These are phyloP conservation scores for Poecilia velifera DNA, from an alignment of 2,797 vertebrate species.

Conservation along the genomic window DNA sequence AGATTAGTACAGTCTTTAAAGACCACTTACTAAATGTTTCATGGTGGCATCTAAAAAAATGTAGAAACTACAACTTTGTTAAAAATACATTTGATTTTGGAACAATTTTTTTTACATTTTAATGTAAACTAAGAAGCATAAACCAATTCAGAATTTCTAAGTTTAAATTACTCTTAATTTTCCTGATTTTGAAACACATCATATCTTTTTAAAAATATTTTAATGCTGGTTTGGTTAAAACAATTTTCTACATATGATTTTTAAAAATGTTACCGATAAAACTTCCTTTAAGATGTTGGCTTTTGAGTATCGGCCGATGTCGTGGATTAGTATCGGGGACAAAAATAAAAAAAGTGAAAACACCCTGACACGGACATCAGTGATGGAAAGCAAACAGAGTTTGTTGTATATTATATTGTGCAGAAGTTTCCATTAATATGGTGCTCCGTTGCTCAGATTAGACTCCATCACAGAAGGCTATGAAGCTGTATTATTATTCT, in stretches of 20 bases:
- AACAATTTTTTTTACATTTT: background rate
- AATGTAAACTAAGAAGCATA: background rate
- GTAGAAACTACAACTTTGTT: background rate
- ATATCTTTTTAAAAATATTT: background rate
- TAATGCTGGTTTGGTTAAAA: background rate
- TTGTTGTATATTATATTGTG: background rate
- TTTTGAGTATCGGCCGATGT: background rate
- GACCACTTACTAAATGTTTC: background rate
- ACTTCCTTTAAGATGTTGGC: background rate
- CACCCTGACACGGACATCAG: background rate
- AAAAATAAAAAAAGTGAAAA: background rate
- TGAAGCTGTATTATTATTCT: conserved; percentile 3
- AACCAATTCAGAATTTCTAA: background rate
- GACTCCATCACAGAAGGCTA: background rate
- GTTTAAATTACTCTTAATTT: background rate
- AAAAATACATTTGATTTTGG: background rate
- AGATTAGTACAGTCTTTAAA: background rate
- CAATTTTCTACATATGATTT: background rate
- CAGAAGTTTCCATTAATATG: background rate
- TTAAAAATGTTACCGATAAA: background rate
- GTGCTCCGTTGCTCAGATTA: conserved; percentile 6
- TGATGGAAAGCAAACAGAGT: background rate
- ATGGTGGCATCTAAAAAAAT: background rate
- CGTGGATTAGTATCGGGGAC: background rate
- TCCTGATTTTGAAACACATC: background rate